Evolutionary conservation across 2,888 invertebrate species (phyloP).

Genomic region (Monochamus alternatus): DNA sequence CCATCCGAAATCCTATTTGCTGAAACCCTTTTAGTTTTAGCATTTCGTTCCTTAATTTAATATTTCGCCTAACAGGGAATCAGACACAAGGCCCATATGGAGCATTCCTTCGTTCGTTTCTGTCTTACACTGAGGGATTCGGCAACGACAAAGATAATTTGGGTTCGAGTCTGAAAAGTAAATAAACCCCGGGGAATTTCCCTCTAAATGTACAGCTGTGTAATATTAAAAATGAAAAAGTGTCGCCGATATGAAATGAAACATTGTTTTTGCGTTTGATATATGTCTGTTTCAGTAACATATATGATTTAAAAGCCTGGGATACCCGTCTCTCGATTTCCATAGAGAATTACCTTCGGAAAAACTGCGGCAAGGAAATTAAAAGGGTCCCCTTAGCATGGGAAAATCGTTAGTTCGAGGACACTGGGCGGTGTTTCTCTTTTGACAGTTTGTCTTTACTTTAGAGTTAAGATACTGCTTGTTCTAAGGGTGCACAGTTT

Average conservation of each 20-base stretch:
- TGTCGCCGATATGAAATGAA: constrained; percentile 18
- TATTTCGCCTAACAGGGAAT: background rate
- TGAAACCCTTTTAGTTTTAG: constrained; percentile 8
- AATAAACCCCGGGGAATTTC: constrained; percentile 27
- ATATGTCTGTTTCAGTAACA: constrained; percentile 23
- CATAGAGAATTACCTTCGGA: background rate
- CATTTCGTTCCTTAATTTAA: constrained; percentile 15
- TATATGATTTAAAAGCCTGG: constrained; percentile 13
- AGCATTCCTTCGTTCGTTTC: constrained; percentile 12
- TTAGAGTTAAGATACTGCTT: no score
- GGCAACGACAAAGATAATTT: constrained; percentile 22
- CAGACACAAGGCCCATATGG: constrained; percentile 5
- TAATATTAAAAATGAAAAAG: constrained; percentile 31
- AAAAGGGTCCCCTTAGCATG: background rate
- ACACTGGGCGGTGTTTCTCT: no score
- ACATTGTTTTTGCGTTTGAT: constrained; percentile 23
- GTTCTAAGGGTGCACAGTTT: no score
- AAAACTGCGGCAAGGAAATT: background rate
- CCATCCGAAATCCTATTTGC: background rate
- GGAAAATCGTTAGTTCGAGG: no score
- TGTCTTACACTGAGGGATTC: constrained; percentile 23
- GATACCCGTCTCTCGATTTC: background rate
- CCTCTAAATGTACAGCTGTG: constrained; percentile 20
- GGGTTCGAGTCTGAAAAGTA: constrained; percentile 24
- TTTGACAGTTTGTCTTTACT: no score